Conservation (phyloP, 1,140 invertebrate species). For the Bombus affinis region DNA sequence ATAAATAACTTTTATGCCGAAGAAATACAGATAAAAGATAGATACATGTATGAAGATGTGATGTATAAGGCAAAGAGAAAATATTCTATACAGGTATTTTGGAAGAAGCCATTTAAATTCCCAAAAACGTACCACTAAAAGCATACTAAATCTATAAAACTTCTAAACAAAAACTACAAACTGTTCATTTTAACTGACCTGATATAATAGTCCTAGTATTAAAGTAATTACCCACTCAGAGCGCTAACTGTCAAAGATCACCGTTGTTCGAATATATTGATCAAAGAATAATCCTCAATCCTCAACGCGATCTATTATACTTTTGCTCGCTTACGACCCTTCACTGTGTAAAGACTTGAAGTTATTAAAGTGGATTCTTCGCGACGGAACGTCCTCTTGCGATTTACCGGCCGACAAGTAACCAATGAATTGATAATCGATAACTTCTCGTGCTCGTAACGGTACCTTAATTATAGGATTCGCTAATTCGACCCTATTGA, state of each 20-base stretch:
- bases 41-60: too few relatives aligned
- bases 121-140: background rate
- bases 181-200: background rate
- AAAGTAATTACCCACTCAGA: background rate
- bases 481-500: conserved; percentile 56
- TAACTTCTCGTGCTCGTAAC: conserved; percentile 23
- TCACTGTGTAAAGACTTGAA: background rate
- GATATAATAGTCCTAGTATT: background rate
- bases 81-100: too few relatives aligned
- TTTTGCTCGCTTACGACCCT: background rate
- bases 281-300: background rate
- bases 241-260: background rate
- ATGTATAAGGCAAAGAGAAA: too few relatives aligned
- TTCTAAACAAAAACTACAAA: background rate
- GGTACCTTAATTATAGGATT: conserved; percentile 55
- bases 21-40: too few relatives aligned
- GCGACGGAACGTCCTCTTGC: too few relatives aligned
- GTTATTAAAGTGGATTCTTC: background rate
- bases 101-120: background rate
- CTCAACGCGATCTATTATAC: background rate
- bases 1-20: too few relatives aligned
- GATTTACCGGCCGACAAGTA: background rate
- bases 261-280: background rate
- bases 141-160: background rate
- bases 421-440: conserved; percentile 1